Percentiles rank a stretch among this genome's conserved stretches.
Evolutionary conservation across 2,113 vertebrate genomes (phyloP).

Genomic region (Physeter macrocephalus): DNA sequence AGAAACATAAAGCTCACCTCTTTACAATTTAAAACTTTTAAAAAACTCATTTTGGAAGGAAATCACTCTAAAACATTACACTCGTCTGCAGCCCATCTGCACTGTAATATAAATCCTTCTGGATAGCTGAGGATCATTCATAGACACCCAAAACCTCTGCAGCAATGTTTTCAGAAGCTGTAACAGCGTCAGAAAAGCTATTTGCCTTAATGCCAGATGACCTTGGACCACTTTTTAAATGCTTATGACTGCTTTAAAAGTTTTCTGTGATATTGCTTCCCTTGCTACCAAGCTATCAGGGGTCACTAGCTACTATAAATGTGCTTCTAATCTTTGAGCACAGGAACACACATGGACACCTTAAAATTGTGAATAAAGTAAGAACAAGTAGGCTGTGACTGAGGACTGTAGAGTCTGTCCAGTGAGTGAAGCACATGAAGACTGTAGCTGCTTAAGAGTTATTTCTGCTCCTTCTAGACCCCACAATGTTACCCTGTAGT

Average conservation of each 20-base stretch:
- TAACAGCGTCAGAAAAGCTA: not conserved
- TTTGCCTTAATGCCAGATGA: not conserved
- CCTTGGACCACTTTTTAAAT: not conserved
- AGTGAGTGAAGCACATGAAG: not conserved
- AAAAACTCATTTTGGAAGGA: conserved; percentile 11
- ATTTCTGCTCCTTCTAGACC: not conserved
- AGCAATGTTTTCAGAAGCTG: not conserved
- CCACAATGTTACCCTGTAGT: not conserved
- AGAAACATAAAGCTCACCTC: not conserved
- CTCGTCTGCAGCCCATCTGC: not conserved
- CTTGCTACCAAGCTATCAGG: not conserved
- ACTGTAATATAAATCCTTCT: not conserved
- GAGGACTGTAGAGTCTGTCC: not conserved
- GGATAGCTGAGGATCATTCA: not conserved
- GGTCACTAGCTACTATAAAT: not conserved
- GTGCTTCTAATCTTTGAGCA: not conserved
- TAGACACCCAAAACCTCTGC: not conserved
- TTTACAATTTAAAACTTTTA: not conserved
- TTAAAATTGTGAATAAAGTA: not conserved
- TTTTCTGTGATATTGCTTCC: not conserved
- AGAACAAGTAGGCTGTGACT: not conserved
- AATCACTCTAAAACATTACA: not conserved
- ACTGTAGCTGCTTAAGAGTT: not conserved
- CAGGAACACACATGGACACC: not conserved
- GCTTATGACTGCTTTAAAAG: not conserved